A percentile compares a stretch with the other conserved stretches of the same genome.
Evolutionary conservation across 2,888 invertebrate genomes (phyloP).

Genomic region (Schrankia costaestrigalis): DNA sequence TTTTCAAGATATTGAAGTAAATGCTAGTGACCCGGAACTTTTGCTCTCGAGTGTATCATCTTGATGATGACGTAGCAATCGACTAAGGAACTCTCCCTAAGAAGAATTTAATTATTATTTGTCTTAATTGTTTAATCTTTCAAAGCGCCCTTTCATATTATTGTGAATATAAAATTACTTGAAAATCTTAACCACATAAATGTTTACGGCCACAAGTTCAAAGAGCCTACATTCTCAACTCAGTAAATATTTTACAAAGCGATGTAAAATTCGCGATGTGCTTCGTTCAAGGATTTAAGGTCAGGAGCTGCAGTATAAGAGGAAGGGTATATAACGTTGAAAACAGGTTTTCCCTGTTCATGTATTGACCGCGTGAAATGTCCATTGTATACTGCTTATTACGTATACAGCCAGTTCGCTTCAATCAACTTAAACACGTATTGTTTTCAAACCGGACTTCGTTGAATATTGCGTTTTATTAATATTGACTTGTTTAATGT

Average conservation of each 20-base stretch:
- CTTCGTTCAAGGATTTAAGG: slow-evolving; percentile 11
- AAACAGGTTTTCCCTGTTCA: slow-evolving; percentile 51
- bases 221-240: slow-evolving; percentile 6
- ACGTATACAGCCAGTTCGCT: slow-evolving; percentile 34
- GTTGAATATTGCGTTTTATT: too few species aligned
- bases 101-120: too few species aligned
- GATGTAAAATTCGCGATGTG: slow-evolving; percentile 16
- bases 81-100: too few species aligned
- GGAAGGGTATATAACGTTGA: slow-evolving; percentile 30
- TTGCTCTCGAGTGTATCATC: too few species aligned
- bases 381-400: slow-evolving; percentile 42
- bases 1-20: too few species aligned
- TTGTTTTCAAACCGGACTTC: slow-evolving; percentile 41
- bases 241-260: slow-evolving; percentile 25
- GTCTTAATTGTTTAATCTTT: too few species aligned
- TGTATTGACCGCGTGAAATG: slow-evolving; percentile 33
- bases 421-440: slow-evolving; percentile 31
- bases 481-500: too few species aligned
- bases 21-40: too few species aligned
- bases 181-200: too few species aligned
- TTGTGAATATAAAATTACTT: too few species aligned
- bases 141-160: too few species aligned
- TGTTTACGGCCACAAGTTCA: slow-evolving; percentile 1
- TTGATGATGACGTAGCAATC: too few species aligned
- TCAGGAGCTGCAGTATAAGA: slow-evolving; percentile 7